phyloP scores from a whole-genome alignment of 2,888 invertebrate genomes.

The Cryptocheilus praepositus region DNA sequence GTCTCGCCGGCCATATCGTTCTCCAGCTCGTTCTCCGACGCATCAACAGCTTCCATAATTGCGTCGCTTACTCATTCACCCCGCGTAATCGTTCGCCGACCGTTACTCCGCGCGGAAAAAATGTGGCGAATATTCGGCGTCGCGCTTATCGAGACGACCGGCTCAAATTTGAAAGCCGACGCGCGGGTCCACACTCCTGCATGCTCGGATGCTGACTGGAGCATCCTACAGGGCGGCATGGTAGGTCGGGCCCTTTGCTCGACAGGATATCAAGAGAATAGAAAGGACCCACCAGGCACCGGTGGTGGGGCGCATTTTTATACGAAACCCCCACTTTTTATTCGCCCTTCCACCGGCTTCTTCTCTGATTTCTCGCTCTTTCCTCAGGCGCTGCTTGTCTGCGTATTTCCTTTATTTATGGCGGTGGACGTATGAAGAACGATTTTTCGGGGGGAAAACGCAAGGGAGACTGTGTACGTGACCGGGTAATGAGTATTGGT shows the following conservation, averaged over 20 bases:
- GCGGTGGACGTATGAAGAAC: no score
- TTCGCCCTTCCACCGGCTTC: slow-evolving; percentile 29
- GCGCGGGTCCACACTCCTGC: slow-evolving; percentile 61
- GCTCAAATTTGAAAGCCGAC: slow-evolving; percentile 27
- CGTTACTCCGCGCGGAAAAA: neutral
- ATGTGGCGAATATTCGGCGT: slow-evolving; percentile 19
- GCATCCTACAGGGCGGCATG: slow-evolving; percentile 48
- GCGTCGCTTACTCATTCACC: neutral
- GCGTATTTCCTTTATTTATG: no score
- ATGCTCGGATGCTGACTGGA: slow-evolving; percentile 73
- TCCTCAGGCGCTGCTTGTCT: neutral
- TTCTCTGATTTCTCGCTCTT: slow-evolving; percentile 6
- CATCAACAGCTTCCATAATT: neutral
- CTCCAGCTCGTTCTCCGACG: neutral
- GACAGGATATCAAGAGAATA: slow-evolving; percentile 73
- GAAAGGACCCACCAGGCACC: slow-evolving; percentile 39
- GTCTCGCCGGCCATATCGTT: neutral
- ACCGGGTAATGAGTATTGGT: no score
- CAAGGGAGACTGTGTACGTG: no score
- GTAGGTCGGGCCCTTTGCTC: slow-evolving; percentile 54
- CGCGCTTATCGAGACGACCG: slow-evolving; percentile 12
- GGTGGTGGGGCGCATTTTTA: slow-evolving; percentile 66
- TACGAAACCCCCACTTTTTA: slow-evolving; percentile 45
- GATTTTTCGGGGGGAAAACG: no score
- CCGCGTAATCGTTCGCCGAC: neutral